These are phyloP conservation scores for Rhizoglyphus robini DNA, from an alignment of 1,140 invertebrate species.

Conservation along the genomic window DNA sequence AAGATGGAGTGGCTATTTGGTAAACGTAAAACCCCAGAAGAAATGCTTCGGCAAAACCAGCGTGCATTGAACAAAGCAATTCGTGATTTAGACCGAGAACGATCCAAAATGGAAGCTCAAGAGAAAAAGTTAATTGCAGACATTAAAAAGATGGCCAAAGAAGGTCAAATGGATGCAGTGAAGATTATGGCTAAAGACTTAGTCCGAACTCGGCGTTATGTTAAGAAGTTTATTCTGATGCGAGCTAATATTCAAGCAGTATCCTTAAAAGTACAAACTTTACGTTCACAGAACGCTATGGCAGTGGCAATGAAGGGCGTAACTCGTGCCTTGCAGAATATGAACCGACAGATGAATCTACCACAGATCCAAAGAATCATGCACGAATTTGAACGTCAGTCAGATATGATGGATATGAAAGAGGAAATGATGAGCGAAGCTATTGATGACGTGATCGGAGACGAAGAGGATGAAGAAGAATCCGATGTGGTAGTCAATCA, in stretches of 20 bases:
- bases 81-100: slow-evolving; percentile 87
- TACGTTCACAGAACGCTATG: slow-evolving; percentile 98
- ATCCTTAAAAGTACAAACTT: slow-evolving; percentile 92
- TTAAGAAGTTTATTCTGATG: slow-evolving; percentile 99
- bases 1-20: slow-evolving; percentile 92
- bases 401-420: slow-evolving; percentile 99
- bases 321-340: slow-evolving; percentile 92
- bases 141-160: slow-evolving; percentile 98
- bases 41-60: slow-evolving; percentile 96
- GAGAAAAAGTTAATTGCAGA: slow-evolving; percentile 97
- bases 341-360: slow-evolving; percentile 90
- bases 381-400: slow-evolving; percentile 94
- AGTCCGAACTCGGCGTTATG: slow-evolving; percentile 78
- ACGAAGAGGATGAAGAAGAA: slow-evolving; percentile 95
- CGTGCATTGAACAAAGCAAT: slow-evolving; percentile 96
- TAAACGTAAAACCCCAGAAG: slow-evolving; percentile 85
- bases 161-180: slow-evolving; percentile 99
- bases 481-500: slow-evolving; percentile 35
- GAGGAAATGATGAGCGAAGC: slow-evolving; percentile 99
- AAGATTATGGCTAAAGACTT: slow-evolving; percentile 99
- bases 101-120: slow-evolving; percentile 89
- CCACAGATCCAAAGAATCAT: slow-evolving; percentile 98
- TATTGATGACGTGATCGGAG: slow-evolving; percentile 98
- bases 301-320: slow-evolving; percentile 99
- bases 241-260: slow-evolving; percentile 99